phyloP scores from a whole-genome alignment of 2,113 vertebrate genomes.

The Carassius carassius region DNA sequence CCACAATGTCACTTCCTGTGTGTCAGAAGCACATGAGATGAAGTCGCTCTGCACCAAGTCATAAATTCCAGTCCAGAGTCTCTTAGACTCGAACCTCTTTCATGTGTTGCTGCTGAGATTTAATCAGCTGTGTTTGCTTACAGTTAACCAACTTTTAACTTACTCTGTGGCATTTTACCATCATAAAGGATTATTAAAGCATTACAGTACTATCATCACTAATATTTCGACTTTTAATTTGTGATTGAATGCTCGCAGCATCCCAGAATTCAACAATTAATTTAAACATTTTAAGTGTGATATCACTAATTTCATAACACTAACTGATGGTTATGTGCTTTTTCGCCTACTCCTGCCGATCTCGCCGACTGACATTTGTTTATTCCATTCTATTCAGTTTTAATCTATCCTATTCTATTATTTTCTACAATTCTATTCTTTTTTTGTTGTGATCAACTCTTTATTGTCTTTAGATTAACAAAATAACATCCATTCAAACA shows the following conservation, averaged over 20 bases:
- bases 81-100: not conserved
- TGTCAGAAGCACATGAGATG: slow-evolving; percentile 43
- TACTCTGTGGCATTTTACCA: too few species aligned
- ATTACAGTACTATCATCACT: not conserved
- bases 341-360: not conserved
- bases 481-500: too few species aligned
- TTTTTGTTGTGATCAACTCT: too few species aligned
- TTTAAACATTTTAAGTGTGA: not conserved
- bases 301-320: not conserved
- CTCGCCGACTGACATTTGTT: not conserved
- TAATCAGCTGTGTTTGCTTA: not conserved
- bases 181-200: not conserved
- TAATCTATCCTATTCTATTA: not conserved
- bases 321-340: not conserved
- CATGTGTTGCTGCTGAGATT: slow-evolving; percentile 7
- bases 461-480: too few species aligned
- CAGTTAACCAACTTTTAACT: too few species aligned
- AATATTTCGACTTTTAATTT: not conserved
- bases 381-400: not conserved
- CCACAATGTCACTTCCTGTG: slow-evolving; percentile 51
- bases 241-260: not conserved
- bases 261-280: slow-evolving; percentile 14
- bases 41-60: not conserved
- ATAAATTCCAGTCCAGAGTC: slow-evolving; percentile 25
- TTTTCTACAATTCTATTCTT: not conserved